phyloP scores from a whole-genome alignment of 2,113 vertebrate species.

The Oreotrochilus melanogaster region DNA sequence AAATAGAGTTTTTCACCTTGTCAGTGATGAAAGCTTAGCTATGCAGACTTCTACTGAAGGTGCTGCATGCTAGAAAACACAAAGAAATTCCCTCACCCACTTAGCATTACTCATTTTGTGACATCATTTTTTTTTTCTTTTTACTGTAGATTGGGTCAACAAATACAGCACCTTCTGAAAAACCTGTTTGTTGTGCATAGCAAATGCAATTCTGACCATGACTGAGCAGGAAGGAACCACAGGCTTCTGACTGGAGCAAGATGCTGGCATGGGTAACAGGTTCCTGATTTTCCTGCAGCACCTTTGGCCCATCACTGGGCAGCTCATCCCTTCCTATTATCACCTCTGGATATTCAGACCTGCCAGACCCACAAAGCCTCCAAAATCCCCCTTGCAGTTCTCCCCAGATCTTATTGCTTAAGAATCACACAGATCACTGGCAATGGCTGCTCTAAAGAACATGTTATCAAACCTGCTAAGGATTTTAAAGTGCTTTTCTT shows the following conservation, averaged over 20 bases:
- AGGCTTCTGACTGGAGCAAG: background rate
- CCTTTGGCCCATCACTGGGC: background rate
- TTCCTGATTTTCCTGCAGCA: background rate
- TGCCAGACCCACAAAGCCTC: background rate
- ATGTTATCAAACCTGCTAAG: background rate
- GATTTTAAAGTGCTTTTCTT: background rate
- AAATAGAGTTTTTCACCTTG: constrained; percentile 17
- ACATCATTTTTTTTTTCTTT: background rate
- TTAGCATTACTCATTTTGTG: constrained; percentile 39
- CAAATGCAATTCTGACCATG: background rate
- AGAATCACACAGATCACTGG: background rate
- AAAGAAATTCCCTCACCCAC: constrained; percentile 65
- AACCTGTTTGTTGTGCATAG: background rate
- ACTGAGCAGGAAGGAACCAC: background rate
- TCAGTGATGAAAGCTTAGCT: background rate
- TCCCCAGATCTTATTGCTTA: background rate
- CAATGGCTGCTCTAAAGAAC: background rate
- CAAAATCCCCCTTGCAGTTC: background rate
- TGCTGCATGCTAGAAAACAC: constrained; percentile 44
- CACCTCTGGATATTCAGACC: background rate
- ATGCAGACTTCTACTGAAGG: background rate
- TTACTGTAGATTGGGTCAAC: background rate
- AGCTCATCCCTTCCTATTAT: background rate
- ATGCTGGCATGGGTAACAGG: background rate
- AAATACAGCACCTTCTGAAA: background rate